phyloP scores from a whole-genome alignment of 2,113 vertebrate species.

The Macquaria australasica region DNA sequence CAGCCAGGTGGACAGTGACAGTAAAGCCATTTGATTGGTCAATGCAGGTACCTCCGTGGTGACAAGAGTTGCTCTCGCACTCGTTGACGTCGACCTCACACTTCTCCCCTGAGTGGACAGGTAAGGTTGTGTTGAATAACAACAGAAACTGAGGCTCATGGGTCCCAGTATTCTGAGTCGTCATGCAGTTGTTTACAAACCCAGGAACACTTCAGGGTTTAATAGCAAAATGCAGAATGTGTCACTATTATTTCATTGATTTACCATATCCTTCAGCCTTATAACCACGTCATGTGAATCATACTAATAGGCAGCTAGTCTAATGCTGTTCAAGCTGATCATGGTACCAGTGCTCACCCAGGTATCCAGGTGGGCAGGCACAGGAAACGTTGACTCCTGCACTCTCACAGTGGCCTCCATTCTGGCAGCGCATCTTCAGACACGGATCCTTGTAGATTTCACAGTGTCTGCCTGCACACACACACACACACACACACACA shows the following conservation, averaged over 20 bases:
- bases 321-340: not conserved
- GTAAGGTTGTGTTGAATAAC: slow-evolving; percentile 20
- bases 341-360: slow-evolving; percentile 78
- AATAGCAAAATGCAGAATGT: not conserved
- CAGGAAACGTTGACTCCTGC: slow-evolving; percentile 91
- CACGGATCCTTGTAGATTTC: slow-evolving; percentile 96
- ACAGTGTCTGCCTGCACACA: slow-evolving; percentile 89
- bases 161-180: not conserved
- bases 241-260: not conserved
- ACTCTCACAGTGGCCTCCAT: slow-evolving; percentile 92
- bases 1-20: slow-evolving; percentile 96
- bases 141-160: not conserved
- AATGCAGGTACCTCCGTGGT: slow-evolving; percentile 93
- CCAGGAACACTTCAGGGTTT: not conserved
- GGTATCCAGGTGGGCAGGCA: slow-evolving; percentile 90
- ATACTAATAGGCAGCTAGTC: not conserved
- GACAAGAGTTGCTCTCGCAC: slow-evolving; percentile 96
- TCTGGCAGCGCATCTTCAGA: slow-evolving; percentile 91
- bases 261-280: not conserved
- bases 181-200: not conserved
- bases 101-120: slow-evolving; percentile 87
- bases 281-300: not conserved
- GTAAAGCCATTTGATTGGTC: slow-evolving; percentile 94
- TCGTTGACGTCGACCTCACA: slow-evolving; percentile 95
- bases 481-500: slow-evolving; percentile 22